Conservation (phyloP, 1,140 invertebrate genomes). For the Orius laevigatus region DNA sequence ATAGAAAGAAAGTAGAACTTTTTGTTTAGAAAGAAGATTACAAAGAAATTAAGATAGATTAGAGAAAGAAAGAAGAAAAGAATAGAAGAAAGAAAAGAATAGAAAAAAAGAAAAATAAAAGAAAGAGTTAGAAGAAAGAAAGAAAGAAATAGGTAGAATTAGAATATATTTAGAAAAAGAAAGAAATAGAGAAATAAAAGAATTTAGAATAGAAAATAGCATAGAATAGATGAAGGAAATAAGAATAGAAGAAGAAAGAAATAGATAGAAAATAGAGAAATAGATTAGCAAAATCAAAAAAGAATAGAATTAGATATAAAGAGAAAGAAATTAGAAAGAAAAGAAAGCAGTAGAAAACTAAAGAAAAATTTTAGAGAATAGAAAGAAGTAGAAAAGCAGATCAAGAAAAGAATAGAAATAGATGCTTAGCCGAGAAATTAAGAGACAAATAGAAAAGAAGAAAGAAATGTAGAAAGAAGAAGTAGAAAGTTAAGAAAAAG, state of each 20-base stretch:
- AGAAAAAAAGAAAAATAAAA: background rate
- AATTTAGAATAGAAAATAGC: background rate
- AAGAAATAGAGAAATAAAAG: too few relatives aligned
- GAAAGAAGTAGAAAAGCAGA: background rate
- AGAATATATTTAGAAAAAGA: too few relatives aligned
- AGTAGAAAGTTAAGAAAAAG: too few relatives aligned
- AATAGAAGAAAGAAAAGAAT: too few relatives aligned
- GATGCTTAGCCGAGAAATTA: background rate
- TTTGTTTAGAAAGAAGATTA: too few relatives aligned
- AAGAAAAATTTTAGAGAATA: background rate
- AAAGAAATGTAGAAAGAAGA: background rate
- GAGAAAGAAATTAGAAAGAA: background rate
- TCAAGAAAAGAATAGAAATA: background rate
- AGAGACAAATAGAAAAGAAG: background rate
- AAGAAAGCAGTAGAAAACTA: background rate
- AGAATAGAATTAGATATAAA: background rate
- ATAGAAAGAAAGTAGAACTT: too few relatives aligned
- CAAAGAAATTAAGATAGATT: too few relatives aligned
- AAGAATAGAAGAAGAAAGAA: conserved; percentile 3
- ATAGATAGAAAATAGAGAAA: background rate
- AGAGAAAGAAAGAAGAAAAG: background rate
- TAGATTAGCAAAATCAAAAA: too few relatives aligned
- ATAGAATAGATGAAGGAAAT: background rate
- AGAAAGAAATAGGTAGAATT: too few relatives aligned
- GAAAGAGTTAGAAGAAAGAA: too few relatives aligned